A percentile compares a stretch with the other conserved stretches of the same genome.
These are phyloP conservation scores for Acipenser transmontanus DNA, from an alignment of 2,797 vertebrate genomes.

Conservation along the genomic window DNA sequence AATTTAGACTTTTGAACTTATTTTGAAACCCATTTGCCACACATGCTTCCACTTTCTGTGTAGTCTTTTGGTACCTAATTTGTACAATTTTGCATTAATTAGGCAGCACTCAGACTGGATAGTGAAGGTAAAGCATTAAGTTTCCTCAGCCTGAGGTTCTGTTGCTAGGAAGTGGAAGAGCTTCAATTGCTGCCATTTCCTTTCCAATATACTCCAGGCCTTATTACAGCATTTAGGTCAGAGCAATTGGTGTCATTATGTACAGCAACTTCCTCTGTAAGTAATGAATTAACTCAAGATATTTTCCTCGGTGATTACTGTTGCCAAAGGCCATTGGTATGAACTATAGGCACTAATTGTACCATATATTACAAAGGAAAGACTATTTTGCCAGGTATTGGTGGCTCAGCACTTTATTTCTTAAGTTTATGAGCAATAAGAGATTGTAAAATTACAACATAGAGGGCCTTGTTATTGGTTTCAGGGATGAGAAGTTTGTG, in stretches of 20 bases:
- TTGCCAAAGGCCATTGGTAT: slow-evolving; percentile 82
- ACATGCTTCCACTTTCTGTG: slow-evolving; percentile 68
- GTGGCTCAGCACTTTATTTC: slow-evolving; percentile 43
- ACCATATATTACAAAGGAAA: slow-evolving; percentile 18
- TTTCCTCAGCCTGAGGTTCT: slow-evolving; percentile 54
- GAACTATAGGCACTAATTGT: slow-evolving; percentile 59
- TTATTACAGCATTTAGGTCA: slow-evolving; percentile 88
- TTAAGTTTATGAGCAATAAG: slow-evolving; percentile 37
- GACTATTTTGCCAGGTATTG: neutral
- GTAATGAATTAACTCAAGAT: slow-evolving; percentile 88
- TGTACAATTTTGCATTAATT: slow-evolving; percentile 62
- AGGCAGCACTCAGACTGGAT: slow-evolving; percentile 52
- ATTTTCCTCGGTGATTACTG: slow-evolving; percentile 83
- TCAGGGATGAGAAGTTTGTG: too few species aligned
- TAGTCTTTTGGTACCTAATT: slow-evolving; percentile 46
- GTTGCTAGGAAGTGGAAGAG: slow-evolving; percentile 81
- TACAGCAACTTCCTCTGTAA: slow-evolving; percentile 85
- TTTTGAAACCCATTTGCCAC: slow-evolving; percentile 48
- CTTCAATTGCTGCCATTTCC: slow-evolving; percentile 86
- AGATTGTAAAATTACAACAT: too few species aligned
- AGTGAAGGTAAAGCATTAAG: slow-evolving; percentile 60
- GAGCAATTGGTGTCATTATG: slow-evolving; percentile 95
- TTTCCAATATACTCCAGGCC: slow-evolving; percentile 72
- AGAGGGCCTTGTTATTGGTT: too few species aligned
- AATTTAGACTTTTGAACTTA: slow-evolving; percentile 40